phyloP scores from a whole-genome alignment of 2,797 vertebrate genomes.

The Urophycis tenuis region DNA sequence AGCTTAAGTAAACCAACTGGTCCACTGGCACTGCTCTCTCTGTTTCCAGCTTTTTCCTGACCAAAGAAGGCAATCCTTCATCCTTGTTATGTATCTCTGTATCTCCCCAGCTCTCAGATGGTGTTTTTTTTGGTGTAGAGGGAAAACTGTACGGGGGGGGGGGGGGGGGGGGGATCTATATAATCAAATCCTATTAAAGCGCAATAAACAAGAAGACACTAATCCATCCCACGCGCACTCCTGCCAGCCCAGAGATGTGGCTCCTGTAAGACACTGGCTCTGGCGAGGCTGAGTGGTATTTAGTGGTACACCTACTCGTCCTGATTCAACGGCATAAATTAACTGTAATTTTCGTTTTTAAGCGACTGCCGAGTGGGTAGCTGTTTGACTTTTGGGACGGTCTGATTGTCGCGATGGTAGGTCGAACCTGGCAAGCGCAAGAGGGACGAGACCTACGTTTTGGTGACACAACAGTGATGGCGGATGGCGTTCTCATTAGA shows the following conservation, averaged over 20 bases:
- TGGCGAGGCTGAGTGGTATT: slow-evolving; percentile 44
- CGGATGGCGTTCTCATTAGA: background rate
- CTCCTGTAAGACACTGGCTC: slow-evolving; percentile 43
- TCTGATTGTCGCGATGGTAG: background rate
- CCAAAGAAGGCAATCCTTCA: slow-evolving; percentile 52
- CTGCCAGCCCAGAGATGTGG: slow-evolving; percentile 52
- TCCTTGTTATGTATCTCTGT: slow-evolving; percentile 48
- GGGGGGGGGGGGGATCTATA: slow-evolving; percentile 67
- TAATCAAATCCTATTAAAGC: slow-evolving; percentile 76
- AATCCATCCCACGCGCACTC: slow-evolving; percentile 59
- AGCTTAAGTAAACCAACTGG: slow-evolving; percentile 28
- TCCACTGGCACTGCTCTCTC: slow-evolving; percentile 39
- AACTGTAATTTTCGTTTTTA: slow-evolving; percentile 59
- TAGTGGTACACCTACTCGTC: slow-evolving; percentile 45
- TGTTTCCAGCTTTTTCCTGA: background rate
- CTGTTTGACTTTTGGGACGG: background rate
- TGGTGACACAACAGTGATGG: background rate
- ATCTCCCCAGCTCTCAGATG: slow-evolving; percentile 59
- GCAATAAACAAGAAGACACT: slow-evolving; percentile 69
- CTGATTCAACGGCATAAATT: slow-evolving; percentile 58
- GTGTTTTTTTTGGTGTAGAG: slow-evolving; percentile 56
- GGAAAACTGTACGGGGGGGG: slow-evolving; percentile 26
- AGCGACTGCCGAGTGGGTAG: slow-evolving; percentile 44
- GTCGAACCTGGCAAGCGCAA: background rate
- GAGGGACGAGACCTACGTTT: background rate